A percentile compares a stretch with the other conserved stretches of the same genome.
phyloP scores from a whole-genome alignment of 2,113 vertebrate species.

The Rhynchomys soricoides region DNA sequence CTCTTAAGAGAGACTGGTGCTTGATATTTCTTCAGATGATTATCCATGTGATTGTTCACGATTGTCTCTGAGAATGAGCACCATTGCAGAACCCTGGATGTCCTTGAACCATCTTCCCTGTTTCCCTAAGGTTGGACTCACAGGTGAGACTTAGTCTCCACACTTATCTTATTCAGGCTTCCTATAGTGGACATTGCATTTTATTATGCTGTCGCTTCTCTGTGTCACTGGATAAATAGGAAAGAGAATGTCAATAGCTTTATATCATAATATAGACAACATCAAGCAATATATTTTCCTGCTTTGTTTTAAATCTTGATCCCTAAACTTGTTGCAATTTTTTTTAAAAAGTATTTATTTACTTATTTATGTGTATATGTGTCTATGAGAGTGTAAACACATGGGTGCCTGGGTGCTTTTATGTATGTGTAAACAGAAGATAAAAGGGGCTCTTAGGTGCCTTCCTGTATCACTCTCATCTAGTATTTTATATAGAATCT shows the following conservation, averaged over 20 bases:
- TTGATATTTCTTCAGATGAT: not conserved
- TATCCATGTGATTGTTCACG: not conserved
- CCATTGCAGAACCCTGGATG: not conserved
- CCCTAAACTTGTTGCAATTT: not conserved
- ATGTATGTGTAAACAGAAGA: no score
- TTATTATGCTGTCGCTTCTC: not conserved
- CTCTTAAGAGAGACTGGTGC: not conserved
- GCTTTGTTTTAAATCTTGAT: not conserved
- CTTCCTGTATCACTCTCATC: no score
- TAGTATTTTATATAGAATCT: not conserved
- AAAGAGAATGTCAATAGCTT: not conserved
- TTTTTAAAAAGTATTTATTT: not conserved
- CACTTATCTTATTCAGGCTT: not conserved
- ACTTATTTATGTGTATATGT: not conserved
- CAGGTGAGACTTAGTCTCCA: no score
- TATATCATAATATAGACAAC: not conserved
- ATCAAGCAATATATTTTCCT: not conserved
- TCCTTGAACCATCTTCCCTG: not conserved
- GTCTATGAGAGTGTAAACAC: not conserved
- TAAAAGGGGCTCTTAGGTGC: no score
- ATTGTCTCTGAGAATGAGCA: not conserved
- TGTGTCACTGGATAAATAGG: not conserved
- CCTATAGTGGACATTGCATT: not conserved
- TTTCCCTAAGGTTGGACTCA: no score
- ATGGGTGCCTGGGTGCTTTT: not conserved